Evolutionary conservation across 2,113 vertebrate genomes (phyloP).

Genomic region (Morone chrysops): DNA sequence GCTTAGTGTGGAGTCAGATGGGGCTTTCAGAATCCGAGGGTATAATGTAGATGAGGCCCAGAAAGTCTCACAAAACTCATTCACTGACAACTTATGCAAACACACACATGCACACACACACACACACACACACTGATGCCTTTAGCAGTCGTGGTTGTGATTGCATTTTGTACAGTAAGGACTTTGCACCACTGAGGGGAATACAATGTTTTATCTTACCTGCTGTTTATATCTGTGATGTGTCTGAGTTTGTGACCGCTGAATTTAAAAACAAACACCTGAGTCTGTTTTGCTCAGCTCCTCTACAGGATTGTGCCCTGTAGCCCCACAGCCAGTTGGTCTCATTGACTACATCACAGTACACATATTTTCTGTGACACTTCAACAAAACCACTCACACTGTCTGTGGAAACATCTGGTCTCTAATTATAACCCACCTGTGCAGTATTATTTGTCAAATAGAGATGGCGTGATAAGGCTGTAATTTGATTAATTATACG

Average conservation of each 20-base stretch:
- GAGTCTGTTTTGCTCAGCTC: not conserved
- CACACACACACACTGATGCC: not conserved
- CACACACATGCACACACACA: not conserved
- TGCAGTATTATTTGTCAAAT: slow-evolving; percentile 11
- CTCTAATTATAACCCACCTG: slow-evolving; percentile 1
- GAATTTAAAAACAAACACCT: not conserved
- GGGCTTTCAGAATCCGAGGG: slow-evolving; percentile 8
- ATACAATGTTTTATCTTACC: not conserved
- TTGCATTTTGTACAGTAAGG: not conserved
- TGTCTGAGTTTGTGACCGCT: not conserved
- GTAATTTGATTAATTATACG: slow-evolving; percentile 11
- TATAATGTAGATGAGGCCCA: slow-evolving; percentile 2
- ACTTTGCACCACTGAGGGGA: not conserved
- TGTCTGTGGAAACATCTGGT: slow-evolving; percentile 34
- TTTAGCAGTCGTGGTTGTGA: not conserved
- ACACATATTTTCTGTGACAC: not conserved
- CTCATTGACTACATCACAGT: not conserved
- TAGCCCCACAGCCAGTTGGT: not conserved
- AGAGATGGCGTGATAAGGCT: not conserved
- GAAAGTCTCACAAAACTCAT: not conserved
- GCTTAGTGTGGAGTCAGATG: slow-evolving; percentile 3
- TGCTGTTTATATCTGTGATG: not conserved
- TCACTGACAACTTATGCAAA: not conserved
- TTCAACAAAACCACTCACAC: not conserved
- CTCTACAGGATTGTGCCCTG: not conserved